Evolutionary conservation across 1,140 invertebrate genomes (phyloP), one percentile per base, ranked within the genome.

Genomic region (Pseudomyrmex pallidus): DNA sequence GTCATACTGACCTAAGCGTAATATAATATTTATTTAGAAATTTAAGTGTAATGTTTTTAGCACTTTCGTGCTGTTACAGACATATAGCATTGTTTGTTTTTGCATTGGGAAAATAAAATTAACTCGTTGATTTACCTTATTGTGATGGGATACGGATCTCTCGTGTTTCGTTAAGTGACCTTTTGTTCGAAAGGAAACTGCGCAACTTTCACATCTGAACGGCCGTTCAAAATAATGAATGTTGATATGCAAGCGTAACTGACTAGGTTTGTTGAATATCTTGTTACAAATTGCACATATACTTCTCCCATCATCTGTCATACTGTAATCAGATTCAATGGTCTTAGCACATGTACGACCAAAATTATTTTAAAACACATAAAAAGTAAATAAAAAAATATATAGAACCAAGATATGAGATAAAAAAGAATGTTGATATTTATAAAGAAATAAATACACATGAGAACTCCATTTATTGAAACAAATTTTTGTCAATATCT

Each of bases 171-270:
- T 97, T 64, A 99, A 95, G 92, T 99, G 98, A 5, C 98, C 98
- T 93, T 98, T 98, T 1, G 98, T 98, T 80, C 98, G 95, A 91
- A 99, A 99, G 83, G 97, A 98, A 44, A 98, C 97, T 35, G 97
- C 97, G 93, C 98, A 99, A 8, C 97, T 96, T 87, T 98, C 98
- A 92, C 98, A 99, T 80, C 97, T 96, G 90, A 97, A 99, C 73
- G 98, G 98, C 64, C 98, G 95, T 92, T 99, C 98, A 94, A 99
- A 97, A 90, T 98, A 99, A 94, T 99, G 98, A 90, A 99, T 99
- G 93, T 99, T 99, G 91, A 98, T 97, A 94, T 99, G 98, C 66
- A 99, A 95, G 74, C 96, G 96, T 84, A 99, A 94, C 92, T 99
- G 98, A 90, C 97, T 97, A 64, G 97, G 97, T 94, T 98, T 98